These are phyloP conservation scores for Arctopsyche grandis DNA, from an alignment of 1,140 invertebrate species.

Conservation along the genomic window DNA sequence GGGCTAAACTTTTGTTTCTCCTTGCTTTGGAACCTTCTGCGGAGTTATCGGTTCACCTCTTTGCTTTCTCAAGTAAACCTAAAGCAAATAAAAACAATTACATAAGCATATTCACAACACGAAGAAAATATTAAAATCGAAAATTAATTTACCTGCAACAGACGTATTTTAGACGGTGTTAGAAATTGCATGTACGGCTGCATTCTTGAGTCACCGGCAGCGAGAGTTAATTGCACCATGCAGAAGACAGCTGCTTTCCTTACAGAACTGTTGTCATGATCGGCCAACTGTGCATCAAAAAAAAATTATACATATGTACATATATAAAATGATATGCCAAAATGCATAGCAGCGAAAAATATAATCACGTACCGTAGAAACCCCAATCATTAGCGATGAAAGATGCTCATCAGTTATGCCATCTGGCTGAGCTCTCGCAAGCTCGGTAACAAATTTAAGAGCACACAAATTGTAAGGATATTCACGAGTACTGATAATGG, in stretches of 20 bases:
- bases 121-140: background rate
- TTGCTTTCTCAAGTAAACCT: constrained; percentile 52
- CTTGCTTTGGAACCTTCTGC: constrained; percentile 42
- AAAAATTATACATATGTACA: constrained; percentile 49
- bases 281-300: constrained; percentile 72
- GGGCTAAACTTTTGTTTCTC: constrained; percentile 52
- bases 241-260: constrained; percentile 95
- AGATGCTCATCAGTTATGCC: constrained; percentile 80
- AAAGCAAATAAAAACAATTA: constrained; percentile 18
- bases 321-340: too few species aligned
- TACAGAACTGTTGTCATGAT: constrained; percentile 89
- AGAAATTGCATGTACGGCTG: constrained; percentile 81
- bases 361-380: constrained; percentile 77
- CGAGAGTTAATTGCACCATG: constrained; percentile 90
- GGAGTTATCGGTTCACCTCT: constrained; percentile 46
- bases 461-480: constrained; percentile 90
- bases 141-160: constrained; percentile 60
- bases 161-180: constrained; percentile 82
- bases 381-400: constrained; percentile 84
- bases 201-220: constrained; percentile 85
- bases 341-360: too few species aligned
- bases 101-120: background rate
- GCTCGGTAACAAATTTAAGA: constrained; percentile 91
- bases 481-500: constrained; percentile 85
- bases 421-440: constrained; percentile 76